A percentile compares a stretch with the other conserved stretches of the same genome.
phyloP scores from a whole-genome alignment of 2,888 invertebrate genomes.

The Meiosimyza platycephala region DNA sequence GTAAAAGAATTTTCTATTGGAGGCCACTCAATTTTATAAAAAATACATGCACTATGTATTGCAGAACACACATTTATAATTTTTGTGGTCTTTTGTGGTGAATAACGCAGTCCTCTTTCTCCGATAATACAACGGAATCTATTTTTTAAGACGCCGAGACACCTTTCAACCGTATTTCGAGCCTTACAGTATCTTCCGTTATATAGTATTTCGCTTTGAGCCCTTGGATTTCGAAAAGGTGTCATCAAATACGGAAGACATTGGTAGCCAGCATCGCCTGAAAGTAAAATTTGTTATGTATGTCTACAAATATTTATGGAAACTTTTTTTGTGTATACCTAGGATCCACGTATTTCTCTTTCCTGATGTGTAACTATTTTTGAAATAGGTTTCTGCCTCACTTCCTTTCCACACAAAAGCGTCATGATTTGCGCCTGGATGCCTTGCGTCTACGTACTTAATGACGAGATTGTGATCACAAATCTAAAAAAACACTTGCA shows the following conservation, averaged over 20 bases:
- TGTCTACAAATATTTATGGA: background rate
- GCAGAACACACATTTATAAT: background rate
- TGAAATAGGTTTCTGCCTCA: no score
- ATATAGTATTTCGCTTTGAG: background rate
- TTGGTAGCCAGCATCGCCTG: background rate
- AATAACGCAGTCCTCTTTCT: no score
- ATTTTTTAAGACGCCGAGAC: no score
- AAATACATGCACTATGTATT: constrained; percentile 1
- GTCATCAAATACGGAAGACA: background rate
- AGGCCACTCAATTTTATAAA: constrained; percentile 3
- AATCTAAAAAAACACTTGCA: background rate
- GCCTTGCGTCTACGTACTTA: no score
- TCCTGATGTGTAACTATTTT: no score
- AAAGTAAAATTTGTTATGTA: background rate
- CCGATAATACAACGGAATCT: no score
- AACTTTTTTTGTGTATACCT: no score
- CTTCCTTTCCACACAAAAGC: no score
- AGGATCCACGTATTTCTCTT: no score
- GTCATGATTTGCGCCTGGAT: no score
- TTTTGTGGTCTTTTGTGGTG: background rate
- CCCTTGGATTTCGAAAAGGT: background rate
- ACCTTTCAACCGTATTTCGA: no score
- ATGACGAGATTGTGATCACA: background rate
- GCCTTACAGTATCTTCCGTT: background rate
- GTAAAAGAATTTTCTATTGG: background rate